A percentile compares a stretch with the other conserved stretches of the same genome.
phyloP scores from a whole-genome alignment of 2,113 vertebrate species.

The Ptilonorhynchus violaceus region DNA sequence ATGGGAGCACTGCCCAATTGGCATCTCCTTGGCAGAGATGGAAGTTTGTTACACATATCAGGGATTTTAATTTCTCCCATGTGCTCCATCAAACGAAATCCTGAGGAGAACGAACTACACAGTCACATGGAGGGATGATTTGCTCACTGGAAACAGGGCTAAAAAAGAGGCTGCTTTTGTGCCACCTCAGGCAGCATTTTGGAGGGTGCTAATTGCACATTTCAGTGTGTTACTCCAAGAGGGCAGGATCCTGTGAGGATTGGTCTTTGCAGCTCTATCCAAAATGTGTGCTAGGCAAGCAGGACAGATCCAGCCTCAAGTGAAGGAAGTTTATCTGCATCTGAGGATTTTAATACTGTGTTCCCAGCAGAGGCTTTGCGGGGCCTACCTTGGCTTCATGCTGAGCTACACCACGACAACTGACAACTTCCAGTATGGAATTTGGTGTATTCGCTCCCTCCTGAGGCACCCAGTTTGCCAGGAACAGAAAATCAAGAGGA shows the following conservation, averaged over 20 bases:
- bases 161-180: background rate
- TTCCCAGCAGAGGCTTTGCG: background rate
- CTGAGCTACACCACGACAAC: background rate
- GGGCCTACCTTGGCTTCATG: background rate
- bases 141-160: background rate
- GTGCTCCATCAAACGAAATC: background rate
- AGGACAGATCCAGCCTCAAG: background rate
- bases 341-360: background rate
- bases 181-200: background rate
- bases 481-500: background rate
- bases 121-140: background rate
- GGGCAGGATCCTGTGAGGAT: background rate
- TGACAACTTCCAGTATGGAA: background rate
- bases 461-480: background rate
- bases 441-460: fast-evolving
- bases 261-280: background rate
- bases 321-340: background rate
- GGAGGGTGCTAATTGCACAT: background rate
- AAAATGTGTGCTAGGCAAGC: background rate
- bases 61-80: background rate
- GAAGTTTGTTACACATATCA: background rate
- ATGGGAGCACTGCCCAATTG: background rate
- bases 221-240: background rate
- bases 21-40: background rate
- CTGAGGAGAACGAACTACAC: background rate